A percentile compares a stretch with the other conserved stretches of the same genome.
phyloP scores from a whole-genome alignment of 2,888 invertebrate genomes.

The Thalpophila matura region DNA sequence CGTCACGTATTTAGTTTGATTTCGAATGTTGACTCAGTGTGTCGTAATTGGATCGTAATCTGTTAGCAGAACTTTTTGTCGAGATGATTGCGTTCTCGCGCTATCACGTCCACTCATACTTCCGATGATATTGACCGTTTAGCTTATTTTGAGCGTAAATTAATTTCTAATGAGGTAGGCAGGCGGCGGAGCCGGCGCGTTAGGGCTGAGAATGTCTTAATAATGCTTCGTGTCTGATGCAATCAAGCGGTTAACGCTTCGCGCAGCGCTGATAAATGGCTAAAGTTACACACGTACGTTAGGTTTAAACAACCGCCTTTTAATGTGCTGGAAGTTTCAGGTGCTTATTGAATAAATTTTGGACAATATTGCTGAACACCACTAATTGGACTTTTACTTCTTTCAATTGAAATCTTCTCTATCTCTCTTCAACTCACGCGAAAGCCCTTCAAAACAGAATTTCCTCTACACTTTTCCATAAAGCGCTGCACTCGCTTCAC shows the following conservation, averaged over 20 bases:
- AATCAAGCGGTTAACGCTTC: slow-evolving; percentile 60
- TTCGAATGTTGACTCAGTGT: slow-evolving; percentile 77
- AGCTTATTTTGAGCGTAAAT: slow-evolving; percentile 75
- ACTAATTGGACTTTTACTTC: not conserved
- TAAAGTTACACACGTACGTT: slow-evolving; percentile 3
- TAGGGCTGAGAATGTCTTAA: slow-evolving; percentile 71
- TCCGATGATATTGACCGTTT: slow-evolving; percentile 60
- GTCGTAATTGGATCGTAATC: slow-evolving; percentile 79
- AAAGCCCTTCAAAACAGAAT: slow-evolving; percentile 5
- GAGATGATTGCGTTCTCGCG: slow-evolving; percentile 60
- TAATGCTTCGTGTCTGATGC: slow-evolving; percentile 58
- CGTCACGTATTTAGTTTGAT: slow-evolving; percentile 76
- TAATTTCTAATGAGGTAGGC: slow-evolving; percentile 80
- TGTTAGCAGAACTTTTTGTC: slow-evolving; percentile 70
- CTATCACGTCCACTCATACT: slow-evolving; percentile 62
- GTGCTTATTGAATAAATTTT: not conserved
- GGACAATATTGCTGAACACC: not conserved
- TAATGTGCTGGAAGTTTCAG: not conserved
- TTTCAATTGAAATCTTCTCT: not conserved
- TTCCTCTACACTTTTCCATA: slow-evolving; percentile 21
- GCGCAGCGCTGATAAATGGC: slow-evolving; percentile 27
- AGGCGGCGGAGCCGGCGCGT: slow-evolving; percentile 65
- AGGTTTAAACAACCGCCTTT: not conserved
- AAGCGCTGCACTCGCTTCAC: slow-evolving; percentile 60
- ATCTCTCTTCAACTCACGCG: not conserved